phyloP scores from a whole-genome alignment of 2,888 invertebrate species.

The Drosophila hamatofila region DNA sequence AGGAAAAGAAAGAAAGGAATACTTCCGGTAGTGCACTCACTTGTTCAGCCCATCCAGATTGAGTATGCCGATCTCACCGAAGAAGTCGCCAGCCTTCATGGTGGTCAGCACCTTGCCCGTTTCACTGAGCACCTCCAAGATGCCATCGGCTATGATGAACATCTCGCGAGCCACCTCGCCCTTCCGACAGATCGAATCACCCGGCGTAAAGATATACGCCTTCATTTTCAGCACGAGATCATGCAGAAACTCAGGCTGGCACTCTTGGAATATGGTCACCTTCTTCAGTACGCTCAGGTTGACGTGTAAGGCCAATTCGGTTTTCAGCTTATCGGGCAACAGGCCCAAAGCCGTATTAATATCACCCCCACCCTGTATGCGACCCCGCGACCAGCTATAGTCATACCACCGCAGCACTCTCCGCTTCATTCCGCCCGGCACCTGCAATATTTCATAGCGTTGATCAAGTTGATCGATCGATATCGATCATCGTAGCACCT shows the following conservation, averaged over 20 bases:
- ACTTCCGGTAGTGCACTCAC: slow-evolving; percentile 86
- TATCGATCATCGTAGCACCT: slow-evolving; percentile 38
- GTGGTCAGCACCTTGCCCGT: slow-evolving; percentile 96
- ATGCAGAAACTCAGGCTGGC: slow-evolving; percentile 98
- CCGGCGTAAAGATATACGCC: slow-evolving; percentile 98
- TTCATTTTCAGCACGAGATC: slow-evolving; percentile 99
- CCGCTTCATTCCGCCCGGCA: slow-evolving; percentile 97
- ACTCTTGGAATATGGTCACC: slow-evolving; percentile 98
- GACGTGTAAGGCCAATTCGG: slow-evolving; percentile 97
- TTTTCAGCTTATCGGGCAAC: slow-evolving; percentile 97
- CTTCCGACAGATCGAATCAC: slow-evolving; percentile 97
- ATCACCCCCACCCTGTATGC: slow-evolving; percentile 98
- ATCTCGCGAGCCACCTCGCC: slow-evolving; percentile 98
- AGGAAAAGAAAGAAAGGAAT: no score
- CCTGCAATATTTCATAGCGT: slow-evolving; percentile 48
- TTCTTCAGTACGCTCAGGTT: slow-evolving; percentile 97
- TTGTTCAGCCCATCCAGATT: slow-evolving; percentile 98
- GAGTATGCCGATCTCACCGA: slow-evolving; percentile 98
- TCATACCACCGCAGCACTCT: slow-evolving; percentile 98
- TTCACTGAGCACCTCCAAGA: slow-evolving; percentile 97
- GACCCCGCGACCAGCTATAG: slow-evolving; percentile 98
- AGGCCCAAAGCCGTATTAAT: slow-evolving; percentile 97
- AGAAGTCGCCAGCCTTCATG: slow-evolving; percentile 99
- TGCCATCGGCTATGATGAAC: slow-evolving; percentile 99
- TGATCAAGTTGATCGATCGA: neutral